Conservation (phyloP, 1,140 invertebrate species). For the Camponotus pennsylvanicus region DNA sequence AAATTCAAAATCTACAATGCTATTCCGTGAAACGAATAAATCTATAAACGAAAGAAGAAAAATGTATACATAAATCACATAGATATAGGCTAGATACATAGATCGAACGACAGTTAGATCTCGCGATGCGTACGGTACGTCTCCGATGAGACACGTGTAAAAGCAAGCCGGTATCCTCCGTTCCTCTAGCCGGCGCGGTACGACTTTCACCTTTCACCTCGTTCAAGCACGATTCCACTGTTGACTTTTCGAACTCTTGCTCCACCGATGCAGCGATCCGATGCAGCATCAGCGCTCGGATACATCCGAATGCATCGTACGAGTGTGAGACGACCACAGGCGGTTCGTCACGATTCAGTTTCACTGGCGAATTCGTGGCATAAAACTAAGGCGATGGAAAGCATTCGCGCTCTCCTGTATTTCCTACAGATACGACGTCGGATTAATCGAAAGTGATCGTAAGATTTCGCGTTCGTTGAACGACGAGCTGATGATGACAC, state of each 20-base stretch:
- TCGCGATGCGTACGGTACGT: constrained; percentile 51
- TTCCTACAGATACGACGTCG: constrained; percentile 23
- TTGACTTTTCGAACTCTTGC: constrained; percentile 81
- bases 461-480: constrained; percentile 32
- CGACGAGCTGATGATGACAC: constrained; percentile 22
- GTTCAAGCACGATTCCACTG: constrained; percentile 76
- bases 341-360: constrained; percentile 72
- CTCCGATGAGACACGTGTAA: constrained; percentile 68
- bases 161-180: constrained; percentile 51
- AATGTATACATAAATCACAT: background rate
- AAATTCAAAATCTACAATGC: background rate
- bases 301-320: constrained; percentile 12
- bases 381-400: constrained; percentile 60
- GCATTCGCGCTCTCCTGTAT: constrained; percentile 32
- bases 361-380: constrained; percentile 64
- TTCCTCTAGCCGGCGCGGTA: constrained; percentile 53
- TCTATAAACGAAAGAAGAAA: background rate
- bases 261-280: constrained; percentile 27
- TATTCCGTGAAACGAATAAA: background rate
- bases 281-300: constrained; percentile 8
- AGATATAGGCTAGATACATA: too few species aligned
- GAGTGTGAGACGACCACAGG: constrained; percentile 15
- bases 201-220: constrained; percentile 86
- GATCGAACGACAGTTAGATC: constrained; percentile 5
- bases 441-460: constrained; percentile 53